Evolutionary conservation across 2,113 vertebrate genomes (phyloP).

Genomic region (Seriola quinqueradiata): DNA sequence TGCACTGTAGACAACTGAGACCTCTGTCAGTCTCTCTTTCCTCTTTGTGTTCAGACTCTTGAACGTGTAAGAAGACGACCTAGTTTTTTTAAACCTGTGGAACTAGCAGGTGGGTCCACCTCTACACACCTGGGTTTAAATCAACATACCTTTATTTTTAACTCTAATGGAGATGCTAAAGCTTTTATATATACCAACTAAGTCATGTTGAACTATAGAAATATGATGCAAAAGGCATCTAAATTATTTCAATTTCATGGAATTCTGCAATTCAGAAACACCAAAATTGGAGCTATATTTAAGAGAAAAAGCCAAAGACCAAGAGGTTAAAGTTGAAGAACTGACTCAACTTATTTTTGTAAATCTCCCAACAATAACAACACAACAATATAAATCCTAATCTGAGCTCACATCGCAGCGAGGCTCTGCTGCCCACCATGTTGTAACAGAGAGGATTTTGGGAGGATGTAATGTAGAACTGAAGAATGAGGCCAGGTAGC

Average conservation of each 20-base stretch:
- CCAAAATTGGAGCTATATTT: no score
- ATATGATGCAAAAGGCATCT: not conserved
- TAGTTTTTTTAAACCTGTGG: no score
- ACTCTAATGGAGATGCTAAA: not conserved
- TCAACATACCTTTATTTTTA: not conserved
- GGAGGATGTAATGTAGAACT: conserved; percentile 33
- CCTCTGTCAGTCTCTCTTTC: not conserved
- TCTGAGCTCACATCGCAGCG: not conserved
- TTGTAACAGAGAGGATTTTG: conserved; percentile 2
- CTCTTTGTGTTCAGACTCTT: not conserved
- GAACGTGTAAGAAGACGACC: no score
- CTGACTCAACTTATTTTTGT: not conserved
- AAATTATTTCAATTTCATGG: not conserved
- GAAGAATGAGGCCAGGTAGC: conserved; percentile 53
- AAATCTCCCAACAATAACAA: not conserved
- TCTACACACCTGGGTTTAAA: not conserved
- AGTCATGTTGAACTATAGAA: not conserved
- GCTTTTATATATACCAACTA: not conserved
- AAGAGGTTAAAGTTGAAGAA: no score
- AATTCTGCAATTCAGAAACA: not conserved
- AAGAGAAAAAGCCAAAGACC: no score
- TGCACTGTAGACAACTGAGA: not conserved
- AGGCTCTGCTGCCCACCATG: not conserved
- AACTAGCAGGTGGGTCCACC: not conserved
- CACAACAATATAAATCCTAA: not conserved